phyloP scores from a whole-genome alignment of 2,797 vertebrate genomes.

The Phoeniculus purpureus region DNA sequence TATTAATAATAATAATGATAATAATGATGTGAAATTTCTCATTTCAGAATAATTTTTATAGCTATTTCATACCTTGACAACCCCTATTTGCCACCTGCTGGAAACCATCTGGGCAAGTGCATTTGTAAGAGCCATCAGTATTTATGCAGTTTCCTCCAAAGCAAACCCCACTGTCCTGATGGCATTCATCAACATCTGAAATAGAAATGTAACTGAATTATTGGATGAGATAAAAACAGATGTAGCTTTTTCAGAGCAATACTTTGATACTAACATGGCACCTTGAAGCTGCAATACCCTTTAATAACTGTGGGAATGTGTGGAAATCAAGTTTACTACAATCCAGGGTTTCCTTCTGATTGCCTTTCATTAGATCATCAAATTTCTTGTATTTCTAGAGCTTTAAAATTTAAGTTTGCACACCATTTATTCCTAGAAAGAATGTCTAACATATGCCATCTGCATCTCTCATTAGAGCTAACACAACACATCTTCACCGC shows the following conservation, averaged over 20 bases:
- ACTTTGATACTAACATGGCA: neutral
- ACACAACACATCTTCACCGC: neutral
- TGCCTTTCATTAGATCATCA: neutral
- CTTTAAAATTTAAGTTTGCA: neutral
- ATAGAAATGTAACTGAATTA: constrained; percentile 29
- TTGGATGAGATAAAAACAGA: neutral
- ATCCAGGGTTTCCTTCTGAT: neutral
- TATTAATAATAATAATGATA: neutral
- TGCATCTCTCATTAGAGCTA: neutral
- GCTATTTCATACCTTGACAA: constrained; percentile 85
- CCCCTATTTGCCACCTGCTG: constrained; percentile 81
- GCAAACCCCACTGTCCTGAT: constrained; percentile 81
- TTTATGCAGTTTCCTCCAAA: constrained; percentile 88
- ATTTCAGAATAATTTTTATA: neutral
- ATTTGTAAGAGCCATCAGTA: constrained; percentile 90
- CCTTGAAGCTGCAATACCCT: neutral
- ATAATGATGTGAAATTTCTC: too few species aligned
- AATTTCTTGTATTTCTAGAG: neutral
- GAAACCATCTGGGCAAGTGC: constrained; percentile 88
- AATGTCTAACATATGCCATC: neutral
- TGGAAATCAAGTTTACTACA: neutral
- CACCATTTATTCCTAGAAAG: neutral
- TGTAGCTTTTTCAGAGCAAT: neutral
- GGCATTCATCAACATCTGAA: constrained; percentile 95
- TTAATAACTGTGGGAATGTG: neutral